Base-by-base conservation (phyloP, 1,140 invertebrate species). In the Drosophila yakuba region DNA sequence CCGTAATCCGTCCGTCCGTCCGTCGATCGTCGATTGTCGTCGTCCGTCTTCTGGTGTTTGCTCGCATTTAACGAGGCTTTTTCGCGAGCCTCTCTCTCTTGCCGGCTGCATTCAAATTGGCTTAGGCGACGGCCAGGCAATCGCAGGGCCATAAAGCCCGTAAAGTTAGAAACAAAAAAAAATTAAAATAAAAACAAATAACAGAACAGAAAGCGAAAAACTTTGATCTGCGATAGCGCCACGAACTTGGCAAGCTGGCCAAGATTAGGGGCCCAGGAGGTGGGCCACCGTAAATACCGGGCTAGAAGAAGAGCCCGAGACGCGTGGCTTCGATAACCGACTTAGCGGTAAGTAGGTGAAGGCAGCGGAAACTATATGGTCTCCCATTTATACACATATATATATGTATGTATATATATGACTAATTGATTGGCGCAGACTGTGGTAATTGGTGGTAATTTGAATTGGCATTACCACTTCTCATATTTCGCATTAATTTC, bases 331-430 rank as follows among this genome's bases (percentile, higher is more conserved):
- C 41, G 78, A 81, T 80, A 80, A 67, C 39, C 36, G 52, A 39
- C 54, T 60, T 39, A 45, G 43, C 36, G 41, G 36, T 68, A 80
- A 72, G 57, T 80, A 76, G 81, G 77, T 85, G 78, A 84, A 84
- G 76, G 66, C 45, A 80, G 51, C 14, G 23, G 14, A 43, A 12
- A 32, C 39, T 12, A 28, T 54, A 44, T 25, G 11, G 38, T 35
- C 36, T 15, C 47, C 14, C 36, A 17, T 54, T 39, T 36, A 57
- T 38, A 43, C 52, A 47, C 41, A 62, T 55, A 59, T 47, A 68
- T 2, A n/a, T n/a, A n/a, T n/a, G n/a, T 74, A 52, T 71, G 55
- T 76, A 76, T 66, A 56, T 66, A 58, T 51, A 62, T 80, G 57
- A 61, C 63, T 83, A 83, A 83, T 83, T 78, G 62, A 68, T 71